phyloP scores from a whole-genome alignment of 92 coral and sea anemone species.

The Meandrina meandrites region DNA sequence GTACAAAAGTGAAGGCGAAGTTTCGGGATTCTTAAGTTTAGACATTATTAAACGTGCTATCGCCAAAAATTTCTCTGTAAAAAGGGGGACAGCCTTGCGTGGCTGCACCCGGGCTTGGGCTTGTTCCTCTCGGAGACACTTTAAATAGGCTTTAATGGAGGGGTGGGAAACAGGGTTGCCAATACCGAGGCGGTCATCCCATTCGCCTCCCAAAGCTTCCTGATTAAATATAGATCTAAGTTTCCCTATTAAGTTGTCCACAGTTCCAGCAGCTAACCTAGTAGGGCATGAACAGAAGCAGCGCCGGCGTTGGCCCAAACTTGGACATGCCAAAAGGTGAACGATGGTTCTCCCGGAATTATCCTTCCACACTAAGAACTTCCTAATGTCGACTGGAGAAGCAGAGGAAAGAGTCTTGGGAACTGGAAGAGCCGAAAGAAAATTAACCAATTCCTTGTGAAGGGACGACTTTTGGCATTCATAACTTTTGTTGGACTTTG shows the following conservation, averaged over 20 bases:
- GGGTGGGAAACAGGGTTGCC: slow-evolving; percentile 39
- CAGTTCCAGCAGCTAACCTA: slow-evolving; percentile 42
- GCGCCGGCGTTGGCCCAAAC: slow-evolving; percentile 5
- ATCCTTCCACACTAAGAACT: slow-evolving; percentile 27
- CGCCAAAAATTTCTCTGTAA: neutral
- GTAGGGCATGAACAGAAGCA: slow-evolving; percentile 25
- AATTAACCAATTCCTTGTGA: too few relatives aligned
- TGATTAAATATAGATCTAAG: slow-evolving; percentile 33
- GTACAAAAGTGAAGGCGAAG: too few relatives aligned
- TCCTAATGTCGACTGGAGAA: neutral
- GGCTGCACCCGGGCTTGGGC: too few relatives aligned
- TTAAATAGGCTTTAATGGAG: slow-evolving; percentile 43
- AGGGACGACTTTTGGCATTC: too few relatives aligned
- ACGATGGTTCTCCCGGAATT: neutral
- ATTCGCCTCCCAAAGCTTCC: slow-evolving; percentile 23
- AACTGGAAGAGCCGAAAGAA: slow-evolving; percentile 19
- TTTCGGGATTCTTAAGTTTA: neutral
- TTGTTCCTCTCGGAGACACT: too few relatives aligned
- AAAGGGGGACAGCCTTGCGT: too few relatives aligned
- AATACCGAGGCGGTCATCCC: slow-evolving; percentile 29
- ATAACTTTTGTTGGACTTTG: too few relatives aligned
- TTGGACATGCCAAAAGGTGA: slow-evolving; percentile 8
- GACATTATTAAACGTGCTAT: neutral
- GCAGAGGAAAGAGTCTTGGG: neutral
- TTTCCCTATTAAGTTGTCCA: slow-evolving; percentile 39